These are phyloP conservation scores for Eretmochelys imbricata DNA, from an alignment of 2,113 vertebrate species.

Conservation along the genomic window DNA sequence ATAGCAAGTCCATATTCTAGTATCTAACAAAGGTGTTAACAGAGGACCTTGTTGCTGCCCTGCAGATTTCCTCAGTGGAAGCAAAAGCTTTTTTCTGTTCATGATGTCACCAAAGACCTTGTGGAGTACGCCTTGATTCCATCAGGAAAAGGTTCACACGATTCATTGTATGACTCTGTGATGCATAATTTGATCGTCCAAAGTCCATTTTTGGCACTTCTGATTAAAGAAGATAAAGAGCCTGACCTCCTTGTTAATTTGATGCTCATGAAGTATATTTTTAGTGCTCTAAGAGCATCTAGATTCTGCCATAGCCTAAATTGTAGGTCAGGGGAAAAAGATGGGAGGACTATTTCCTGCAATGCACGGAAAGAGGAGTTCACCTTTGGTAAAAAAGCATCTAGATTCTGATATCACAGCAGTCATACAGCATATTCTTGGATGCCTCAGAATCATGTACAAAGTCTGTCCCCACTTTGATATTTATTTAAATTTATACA, in stretches of 20 bases:
- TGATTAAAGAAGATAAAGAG: neutral
- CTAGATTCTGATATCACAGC: neutral
- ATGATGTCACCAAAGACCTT: neutral
- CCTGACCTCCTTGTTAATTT: neutral
- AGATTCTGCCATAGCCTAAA: neutral
- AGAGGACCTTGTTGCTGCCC: neutral
- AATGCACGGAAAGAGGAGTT: neutral
- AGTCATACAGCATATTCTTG: neutral
- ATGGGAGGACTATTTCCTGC: neutral
- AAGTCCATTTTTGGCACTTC: neutral
- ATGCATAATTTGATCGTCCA: neutral
- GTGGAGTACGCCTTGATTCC: neutral
- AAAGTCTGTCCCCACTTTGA: neutral
- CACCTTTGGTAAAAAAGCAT: neutral
- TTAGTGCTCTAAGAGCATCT: neutral
- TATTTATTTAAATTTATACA: neutral
- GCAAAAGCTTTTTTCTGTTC: neutral
- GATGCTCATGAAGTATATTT: neutral
- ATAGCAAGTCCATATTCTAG: neutral
- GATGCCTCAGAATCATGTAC: neutral
- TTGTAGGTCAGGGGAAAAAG: neutral
- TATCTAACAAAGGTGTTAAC: neutral
- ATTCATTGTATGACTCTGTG: neutral
- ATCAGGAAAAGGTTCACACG: neutral
- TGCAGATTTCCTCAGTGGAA: neutral